Percentiles rank a stretch among this genome's conserved stretches.
These are phyloP conservation scores for Oriolus oriolus DNA, from an alignment of 2,113 vertebrate genomes.

Conservation along the genomic window DNA sequence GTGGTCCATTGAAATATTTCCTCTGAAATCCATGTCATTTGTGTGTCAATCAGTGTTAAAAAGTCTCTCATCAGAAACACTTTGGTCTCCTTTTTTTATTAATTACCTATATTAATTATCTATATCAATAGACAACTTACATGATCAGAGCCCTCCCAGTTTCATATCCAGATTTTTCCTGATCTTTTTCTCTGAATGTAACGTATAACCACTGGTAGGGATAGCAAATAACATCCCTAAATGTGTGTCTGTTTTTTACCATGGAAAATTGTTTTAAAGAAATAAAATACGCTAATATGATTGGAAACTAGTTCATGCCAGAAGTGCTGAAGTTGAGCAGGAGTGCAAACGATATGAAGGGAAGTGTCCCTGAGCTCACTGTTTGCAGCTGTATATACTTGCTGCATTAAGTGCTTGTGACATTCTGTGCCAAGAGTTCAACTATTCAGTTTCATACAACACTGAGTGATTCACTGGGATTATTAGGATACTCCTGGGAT, in stretches of 20 bases:
- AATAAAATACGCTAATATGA: not conserved
- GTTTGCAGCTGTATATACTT: slow-evolving; percentile 33
- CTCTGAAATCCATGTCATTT: not conserved
- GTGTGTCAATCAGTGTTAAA: not conserved
- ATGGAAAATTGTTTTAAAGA: not conserved
- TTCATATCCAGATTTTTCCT: not conserved
- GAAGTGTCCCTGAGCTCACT: not conserved
- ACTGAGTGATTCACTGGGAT: slow-evolving; percentile 70
- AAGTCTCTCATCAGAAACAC: not conserved
- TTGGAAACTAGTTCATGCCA: not conserved
- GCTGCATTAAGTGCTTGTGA: slow-evolving; percentile 70
- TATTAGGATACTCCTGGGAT: slow-evolving; percentile 75
- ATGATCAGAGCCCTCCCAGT: not conserved
- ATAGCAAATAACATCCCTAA: not conserved
- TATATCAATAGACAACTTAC: not conserved
- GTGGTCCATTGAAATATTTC: not conserved
- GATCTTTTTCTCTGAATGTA: not conserved
- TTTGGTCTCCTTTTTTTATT: not conserved
- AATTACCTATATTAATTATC: too few relatives aligned
- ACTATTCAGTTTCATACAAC: slow-evolving; percentile 49
- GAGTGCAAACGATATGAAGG: not conserved
- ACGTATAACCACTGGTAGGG: not conserved
- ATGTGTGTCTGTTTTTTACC: not conserved
- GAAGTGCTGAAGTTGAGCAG: not conserved
- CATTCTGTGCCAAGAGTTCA: slow-evolving; percentile 66